Base-by-base conservation (phyloP, 1,140 invertebrate species). In the Melipona quadrifasciata region DNA sequence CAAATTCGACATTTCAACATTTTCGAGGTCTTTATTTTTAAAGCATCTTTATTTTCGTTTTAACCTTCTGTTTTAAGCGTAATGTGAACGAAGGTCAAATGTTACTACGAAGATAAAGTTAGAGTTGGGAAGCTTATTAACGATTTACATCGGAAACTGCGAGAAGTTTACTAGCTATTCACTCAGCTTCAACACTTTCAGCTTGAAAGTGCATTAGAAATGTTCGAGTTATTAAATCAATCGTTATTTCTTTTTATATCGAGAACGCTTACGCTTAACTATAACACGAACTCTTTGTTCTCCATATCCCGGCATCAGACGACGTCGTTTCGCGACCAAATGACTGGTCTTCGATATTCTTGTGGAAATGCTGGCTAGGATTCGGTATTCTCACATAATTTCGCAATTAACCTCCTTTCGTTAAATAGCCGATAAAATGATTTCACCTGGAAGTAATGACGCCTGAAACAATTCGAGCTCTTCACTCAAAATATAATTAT, bases 381-480 rank as follows among this genome's bases (percentile, higher is more conserved):
- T 53, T 67, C 27, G 27, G n/a, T 19, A 47, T 31, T 55, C 51
- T 61, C 31, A 61, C 39, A 85, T 85, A 85, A 85, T 80, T 85
- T 80, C 17, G 70, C 61, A 85, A 85, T 85, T 85, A 74, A 85
- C 83, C 83, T 74, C 51, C 61, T 85, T 85, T 80, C 70, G 70
- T 39, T 34, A 34, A 73, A 80, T 51, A 34, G 6, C 31, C 47
- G 19, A 11, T 31, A 27, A 31, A 24, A 73, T 57, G 17, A 68
- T 71, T 70, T 17, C 1, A 21, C 21, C 5, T 75, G 31, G 39
- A 47, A 53, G 21, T 71, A 78, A 83, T 39, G 51, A 58, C 53
- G 34, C 21, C 24, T n/a, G 47, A 67, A 72, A 61, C 68, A 24
- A n/a, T 8, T 58, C 71, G 58, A 5, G 12, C 73, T 47, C 19